Evolutionary conservation across 2,888 invertebrate genomes (phyloP), one percentile per base, ranked within the genome.

Genomic region (Drosophila maculinotata): DNA sequence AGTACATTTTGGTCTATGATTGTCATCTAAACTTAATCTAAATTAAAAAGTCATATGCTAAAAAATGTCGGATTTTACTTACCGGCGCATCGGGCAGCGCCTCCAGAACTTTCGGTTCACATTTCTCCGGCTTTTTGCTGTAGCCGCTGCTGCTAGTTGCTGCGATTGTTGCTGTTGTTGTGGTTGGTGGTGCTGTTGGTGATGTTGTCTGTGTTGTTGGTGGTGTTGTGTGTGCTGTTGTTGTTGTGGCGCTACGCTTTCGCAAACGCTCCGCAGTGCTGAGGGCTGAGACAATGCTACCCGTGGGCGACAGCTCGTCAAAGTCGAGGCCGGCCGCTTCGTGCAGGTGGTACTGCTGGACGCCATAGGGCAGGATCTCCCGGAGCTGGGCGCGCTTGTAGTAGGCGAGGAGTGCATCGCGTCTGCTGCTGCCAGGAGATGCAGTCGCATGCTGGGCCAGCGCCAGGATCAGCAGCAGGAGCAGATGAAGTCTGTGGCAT

Each of bases 31-130:
- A n/a, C n/a, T n/a, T n/a, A n/a, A n/a, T n/a, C n/a, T n/a, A n/a
- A n/a, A n/a, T n/a, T n/a, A n/a, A n/a, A n/a, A n/a, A n/a, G n/a
- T n/a, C n/a, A n/a, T n/a, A n/a, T n/a, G n/a, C n/a, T n/a, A n/a
- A n/a, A n/a, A n/a, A n/a, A n/a, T n/a, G n/a, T n/a, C n/a, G n/a
- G 10, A 12, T 1, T 4, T n/a, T 3, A 88, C 90, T 91, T 76
- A 92, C 92, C 84, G 92, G 92, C 73, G 90, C 90, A 36, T 90
- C 87, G 69, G 91, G 91, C 56, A 90, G 77, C 65, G 90, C 81
- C 36, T 91, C 92, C 45, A 92, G 75, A 30, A 91, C 88, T 72
- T 79, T 89, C 2, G 91, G 89, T 48, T 92, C 92, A 60, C 92
- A 92, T 72, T 87, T 90, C 48, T 84, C 88, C 42, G 77, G 58